Evolutionary conservation across 2,113 vertebrate genomes (phyloP), one percentile per base, ranked within the genome.

Genomic region (Bos javanicus): DNA sequence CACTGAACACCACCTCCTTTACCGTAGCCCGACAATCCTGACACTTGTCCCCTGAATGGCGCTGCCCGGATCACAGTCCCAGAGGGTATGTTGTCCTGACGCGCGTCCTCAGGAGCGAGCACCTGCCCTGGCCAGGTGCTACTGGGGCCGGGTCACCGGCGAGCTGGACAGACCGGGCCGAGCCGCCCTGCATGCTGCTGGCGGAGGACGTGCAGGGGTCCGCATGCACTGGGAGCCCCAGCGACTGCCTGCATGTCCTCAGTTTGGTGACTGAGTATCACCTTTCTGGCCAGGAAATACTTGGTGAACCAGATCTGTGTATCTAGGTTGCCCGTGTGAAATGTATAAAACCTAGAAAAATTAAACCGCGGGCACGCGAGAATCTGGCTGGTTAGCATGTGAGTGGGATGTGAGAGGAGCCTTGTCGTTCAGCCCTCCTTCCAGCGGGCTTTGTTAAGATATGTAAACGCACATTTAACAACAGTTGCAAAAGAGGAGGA

Each of bases 41-140:
- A 3, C 1, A 0, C 48, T 9, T 71, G 28, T 36, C 52, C 43
- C 7, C 23, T 46, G 36, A 2, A 0, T 1, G 0, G 0, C 6
- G 15, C 54, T n/a, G 60, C 52, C 57, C 1, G 14, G 7, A 7
- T 9, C 5, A 28, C 28, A n/a, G 33, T 48, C 87, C 62, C 0
- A 1, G 16, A 19, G 46, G 2, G 5, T 0, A 4, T 19, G 7
- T 26, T 16, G 46, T 36, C 2, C 4, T 21, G 64, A 36, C 84
- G 86, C 48, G 36, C 9, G 52, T 46, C 28, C 7, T 2, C 0
- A 16, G 30, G 30, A 3, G 6, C 2, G 19, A n/a, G 78, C 43
- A 0, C 33, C 84, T 46, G 15, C 17, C 1, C 2, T 19, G 67
- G 0, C 5, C 33, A 1, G 33, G 76, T 11, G 2, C 78, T 9